phyloP scores from a whole-genome alignment of 30 jellyfish, hydroid and myxozoan species.

The Hydra vulgaris region DNA sequence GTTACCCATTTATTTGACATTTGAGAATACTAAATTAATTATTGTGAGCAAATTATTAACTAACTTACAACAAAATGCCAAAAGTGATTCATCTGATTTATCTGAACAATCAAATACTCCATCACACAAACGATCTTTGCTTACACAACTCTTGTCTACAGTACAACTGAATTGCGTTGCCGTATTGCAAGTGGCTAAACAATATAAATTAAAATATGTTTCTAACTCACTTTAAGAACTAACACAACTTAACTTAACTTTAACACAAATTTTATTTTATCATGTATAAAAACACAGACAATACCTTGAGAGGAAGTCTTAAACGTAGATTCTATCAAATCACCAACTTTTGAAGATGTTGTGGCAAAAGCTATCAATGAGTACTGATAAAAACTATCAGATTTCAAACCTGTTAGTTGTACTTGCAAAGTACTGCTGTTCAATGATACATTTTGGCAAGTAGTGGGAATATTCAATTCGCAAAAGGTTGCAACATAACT shows the following conservation, averaged over 20 bases:
- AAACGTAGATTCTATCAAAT: not conserved
- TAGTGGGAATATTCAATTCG: not conserved
- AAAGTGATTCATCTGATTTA: not conserved
- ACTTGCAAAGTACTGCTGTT: not conserved
- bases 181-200: not conserved
- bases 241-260: too few species aligned
- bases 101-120: constrained; percentile 7
- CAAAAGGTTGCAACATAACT: constrained; percentile 1
- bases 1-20: too few species aligned
- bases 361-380: not conserved
- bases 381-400: not conserved
- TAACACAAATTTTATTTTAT: too few species aligned
- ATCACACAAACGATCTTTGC: not conserved
- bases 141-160: not conserved
- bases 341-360: not conserved
- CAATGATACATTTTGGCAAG: not conserved
- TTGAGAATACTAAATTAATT: too few species aligned
- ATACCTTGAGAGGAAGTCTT: not conserved
- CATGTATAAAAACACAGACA: too few species aligned
- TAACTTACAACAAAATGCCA: constrained; percentile 12
- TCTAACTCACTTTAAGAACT: too few species aligned
- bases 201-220: too few species aligned
- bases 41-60: too few species aligned
- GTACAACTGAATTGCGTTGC: not conserved
- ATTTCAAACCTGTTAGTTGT: not conserved